Percentiles rank a stretch among this genome's conserved stretches.
Evolutionary conservation across 2,888 invertebrate genomes (phyloP).

Genomic region (Drosophila neotestacea): DNA sequence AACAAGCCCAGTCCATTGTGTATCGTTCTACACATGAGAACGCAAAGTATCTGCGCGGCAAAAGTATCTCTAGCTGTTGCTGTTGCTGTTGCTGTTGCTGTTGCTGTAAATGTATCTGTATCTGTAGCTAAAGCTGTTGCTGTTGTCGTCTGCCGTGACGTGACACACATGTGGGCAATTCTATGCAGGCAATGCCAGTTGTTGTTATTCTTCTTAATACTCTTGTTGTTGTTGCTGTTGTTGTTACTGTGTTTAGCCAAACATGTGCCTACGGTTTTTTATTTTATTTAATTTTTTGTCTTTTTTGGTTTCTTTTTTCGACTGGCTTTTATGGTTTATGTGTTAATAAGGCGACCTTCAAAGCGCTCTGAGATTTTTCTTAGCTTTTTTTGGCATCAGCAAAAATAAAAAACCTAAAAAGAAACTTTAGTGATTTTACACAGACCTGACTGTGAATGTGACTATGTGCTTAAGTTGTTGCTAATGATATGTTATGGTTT

Average conservation of each 20-base stretch:
- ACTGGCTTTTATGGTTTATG: conserved; percentile 79
- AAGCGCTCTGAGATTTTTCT: conserved; percentile 60
- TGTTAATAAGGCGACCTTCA: conserved; percentile 80
- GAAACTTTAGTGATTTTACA: conserved; percentile 30
- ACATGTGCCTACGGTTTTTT: conserved; percentile 57
- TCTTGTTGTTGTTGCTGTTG: conserved; percentile 33
- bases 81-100: conserved; percentile 25
- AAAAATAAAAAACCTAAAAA: conserved; percentile 33
- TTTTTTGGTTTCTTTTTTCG: conserved; percentile 33
- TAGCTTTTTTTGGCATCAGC: conserved; percentile 38
- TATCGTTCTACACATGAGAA: conserved; percentile 51
- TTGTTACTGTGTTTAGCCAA: conserved; percentile 49
- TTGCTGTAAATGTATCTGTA: conserved; percentile 28
- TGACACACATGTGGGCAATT: conserved; percentile 80
- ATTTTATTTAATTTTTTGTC: conserved; percentile 19
- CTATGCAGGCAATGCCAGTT: conserved; percentile 62
- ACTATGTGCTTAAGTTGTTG: conserved; percentile 19
- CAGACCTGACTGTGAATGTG: conserved; percentile 11
- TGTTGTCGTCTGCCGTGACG: conserved; percentile 76
- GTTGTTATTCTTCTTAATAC: conserved; percentile 40
- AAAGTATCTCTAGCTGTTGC: conserved; percentile 28
- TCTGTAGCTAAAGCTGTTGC: conserved; percentile 45
- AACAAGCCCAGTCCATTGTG: conserved; percentile 77
- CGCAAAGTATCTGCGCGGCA: conserved; percentile 48
- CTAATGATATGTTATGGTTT: conserved; percentile 11